Base-by-base conservation (phyloP, 2,113 vertebrate species). In the Columba livia region DNA sequence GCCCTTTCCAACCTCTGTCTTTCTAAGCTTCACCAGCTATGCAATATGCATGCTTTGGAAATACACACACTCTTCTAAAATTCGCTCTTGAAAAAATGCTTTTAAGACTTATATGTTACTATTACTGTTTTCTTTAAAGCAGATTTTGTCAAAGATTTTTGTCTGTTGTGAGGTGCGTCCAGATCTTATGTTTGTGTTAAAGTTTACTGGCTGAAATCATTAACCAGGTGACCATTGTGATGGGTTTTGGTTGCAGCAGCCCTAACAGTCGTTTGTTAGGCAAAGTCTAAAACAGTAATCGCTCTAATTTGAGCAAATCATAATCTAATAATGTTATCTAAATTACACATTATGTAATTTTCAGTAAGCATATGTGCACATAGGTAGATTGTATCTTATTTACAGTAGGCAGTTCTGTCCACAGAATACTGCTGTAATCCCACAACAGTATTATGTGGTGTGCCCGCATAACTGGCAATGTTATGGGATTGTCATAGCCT, bases 281-380 rank as follows among this genome's bases (percentile, higher is more conserved):
- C 38, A 12, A 20, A 64, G 34, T 77, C 67, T 78, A 42, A 80
- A 84, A 7, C 51, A 88, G 23, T 67, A 83, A 93, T 85, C 87
- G 5, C 42, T 72, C 44, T 84, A 69, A 95, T 73, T 78, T 61
- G 60, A 90, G 53, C 29, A 88, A 84, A 86, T 90, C 36, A 36
- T 86, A 94, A 95, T 84, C 75, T 80, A 90, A 92, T 97, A 90
- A 79, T 60, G 61, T 78, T 97, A 96, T 96, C 86, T 96, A 93
- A 93, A 84, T 87, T 81, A 17, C 17, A 48, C n/a, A 48, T 92
- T 79, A 67, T 84, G 53, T 84, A 92, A 84, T 96, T 89, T 60
- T 86, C 16, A 5, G 73, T 84, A 88, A 53, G 32, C 69, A 64
- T 89, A 64, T 90, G 24, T 74, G 69, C 61, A 57, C 25, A 67